phyloP scores from a whole-genome alignment of 2,888 invertebrate species.

The Phanerotoma sp. region DNA sequence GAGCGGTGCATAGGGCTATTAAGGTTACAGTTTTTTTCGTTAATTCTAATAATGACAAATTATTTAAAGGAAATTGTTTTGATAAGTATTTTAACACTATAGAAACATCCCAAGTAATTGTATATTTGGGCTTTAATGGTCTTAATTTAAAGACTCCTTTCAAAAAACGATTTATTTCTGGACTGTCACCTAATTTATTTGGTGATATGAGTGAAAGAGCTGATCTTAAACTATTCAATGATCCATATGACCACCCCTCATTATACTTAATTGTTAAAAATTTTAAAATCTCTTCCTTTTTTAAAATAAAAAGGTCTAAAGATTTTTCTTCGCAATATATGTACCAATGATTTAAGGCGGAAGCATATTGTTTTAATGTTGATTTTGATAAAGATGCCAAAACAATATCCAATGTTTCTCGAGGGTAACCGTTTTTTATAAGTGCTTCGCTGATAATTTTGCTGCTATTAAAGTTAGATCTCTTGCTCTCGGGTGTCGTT shows the following conservation, averaged over 20 bases:
- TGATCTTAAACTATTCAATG: background rate
- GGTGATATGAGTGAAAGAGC: background rate
- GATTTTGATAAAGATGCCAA: background rate
- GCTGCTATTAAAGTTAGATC: background rate
- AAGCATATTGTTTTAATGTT: background rate
- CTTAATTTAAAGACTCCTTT: background rate
- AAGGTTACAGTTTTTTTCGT: conserved; percentile 34
- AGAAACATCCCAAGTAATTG: conserved; percentile 38
- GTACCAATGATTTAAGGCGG: background rate
- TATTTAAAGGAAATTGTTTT: background rate
- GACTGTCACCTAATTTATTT: background rate
- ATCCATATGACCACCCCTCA: background rate
- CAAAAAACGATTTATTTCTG: background rate
- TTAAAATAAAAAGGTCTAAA: background rate
- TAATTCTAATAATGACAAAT: conserved; percentile 19
- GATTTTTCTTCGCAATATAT: background rate
- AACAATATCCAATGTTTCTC: background rate
- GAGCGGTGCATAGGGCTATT: conserved; percentile 28
- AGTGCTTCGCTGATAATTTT: background rate
- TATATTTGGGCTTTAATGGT: background rate
- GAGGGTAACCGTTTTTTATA: conserved; percentile 5
- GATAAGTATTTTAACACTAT: conserved; percentile 13
- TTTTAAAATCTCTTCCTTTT: background rate
- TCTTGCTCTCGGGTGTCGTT: background rate
- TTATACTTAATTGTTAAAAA: background rate